Evolutionary conservation across 1,140 invertebrate genomes (phyloP), one percentile per base, ranked within the genome.

Genomic region (Ceratina australensis): DNA sequence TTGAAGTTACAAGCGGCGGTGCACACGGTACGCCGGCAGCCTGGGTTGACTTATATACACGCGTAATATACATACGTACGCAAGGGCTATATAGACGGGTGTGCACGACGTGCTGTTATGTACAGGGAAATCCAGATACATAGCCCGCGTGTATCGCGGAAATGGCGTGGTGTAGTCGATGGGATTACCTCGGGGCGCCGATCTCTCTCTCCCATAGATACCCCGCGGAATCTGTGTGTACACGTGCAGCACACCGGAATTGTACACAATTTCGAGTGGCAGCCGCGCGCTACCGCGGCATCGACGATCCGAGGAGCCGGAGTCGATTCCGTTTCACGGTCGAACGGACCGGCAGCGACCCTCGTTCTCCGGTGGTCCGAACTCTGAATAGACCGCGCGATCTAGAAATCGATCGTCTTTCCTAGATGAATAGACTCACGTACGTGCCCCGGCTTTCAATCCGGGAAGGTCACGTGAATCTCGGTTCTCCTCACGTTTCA

Each of bases 271-370:
- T 13, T 56, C 49, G 59, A 50, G 28, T 8, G 18, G 4, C 26
- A 15, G 49, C 33, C 65, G 26, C n/a, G 26, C n/a, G 33, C n/a
- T 47, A 42, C 33, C 52, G 63, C 15, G 13, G 52, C 49, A 56
- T 80, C 50, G 54, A 50, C 56, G 65, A 50, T 18, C 22, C 65
- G 18, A 26, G 64, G n/a, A 52, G 47, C 72, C 79, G 61, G 79
- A 59, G 68, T 77, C 72, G 67, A 77, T 67, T 59, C 56, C 47
- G 49, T 56, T 81, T 81, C 49, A 59, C 72, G 61, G 42, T 28
- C 78, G 26, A 26, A 18, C 65, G 80, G 47, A 49, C n/a, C n/a
- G n/a, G n/a, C n/a, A 26, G 4, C 28, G 50, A 16, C 5, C 20
- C 24, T 56, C 54, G 56, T 24, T 2, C 20, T 4, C 57, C 22